A percentile compares a stretch with the other conserved stretches of the same genome.
Conservation (phyloP, 2,797 vertebrate species). For the Megaceryle alcyon region DNA sequence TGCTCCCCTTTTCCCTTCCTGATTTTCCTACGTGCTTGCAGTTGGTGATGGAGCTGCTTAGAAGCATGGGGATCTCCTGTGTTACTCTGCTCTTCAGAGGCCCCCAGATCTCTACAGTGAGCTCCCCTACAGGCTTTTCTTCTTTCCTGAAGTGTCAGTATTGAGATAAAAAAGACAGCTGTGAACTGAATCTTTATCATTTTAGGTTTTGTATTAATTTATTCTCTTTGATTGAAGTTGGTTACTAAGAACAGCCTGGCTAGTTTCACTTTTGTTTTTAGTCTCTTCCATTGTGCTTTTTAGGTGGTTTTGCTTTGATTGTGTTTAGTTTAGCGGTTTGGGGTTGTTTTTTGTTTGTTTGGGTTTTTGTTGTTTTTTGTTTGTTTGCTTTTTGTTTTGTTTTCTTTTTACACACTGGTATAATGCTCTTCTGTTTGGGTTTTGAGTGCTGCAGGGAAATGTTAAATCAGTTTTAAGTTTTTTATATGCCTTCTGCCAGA, state of each 20-base stretch:
- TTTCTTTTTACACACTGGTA: neutral
- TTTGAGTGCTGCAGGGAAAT: neutral
- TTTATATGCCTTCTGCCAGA: neutral
- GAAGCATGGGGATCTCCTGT: neutral
- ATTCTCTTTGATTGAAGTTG: neutral
- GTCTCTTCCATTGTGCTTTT: neutral
- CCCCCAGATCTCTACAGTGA: neutral
- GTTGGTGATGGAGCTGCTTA: neutral
- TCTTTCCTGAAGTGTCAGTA: neutral
- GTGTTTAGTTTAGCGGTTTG: neutral
- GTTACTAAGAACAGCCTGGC: neutral
- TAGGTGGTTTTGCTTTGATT: neutral
- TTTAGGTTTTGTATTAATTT: neutral
- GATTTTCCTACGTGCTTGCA: neutral
- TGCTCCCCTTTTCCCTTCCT: neutral
- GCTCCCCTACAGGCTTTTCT: neutral
- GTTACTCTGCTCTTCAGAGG: neutral
- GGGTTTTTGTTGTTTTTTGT: too few species aligned
- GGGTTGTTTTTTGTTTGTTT: neutral
- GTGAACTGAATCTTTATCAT: neutral
- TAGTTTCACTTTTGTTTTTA: slow-evolving; percentile 41
- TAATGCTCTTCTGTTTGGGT: neutral
- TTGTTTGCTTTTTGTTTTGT: neutral
- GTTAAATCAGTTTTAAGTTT: slow-evolving; percentile 5
- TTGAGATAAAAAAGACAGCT: slow-evolving; percentile 22